These are phyloP conservation scores for Drosophila burlai DNA, from an alignment of 1,140 invertebrate species.

Conservation along the genomic window DNA sequence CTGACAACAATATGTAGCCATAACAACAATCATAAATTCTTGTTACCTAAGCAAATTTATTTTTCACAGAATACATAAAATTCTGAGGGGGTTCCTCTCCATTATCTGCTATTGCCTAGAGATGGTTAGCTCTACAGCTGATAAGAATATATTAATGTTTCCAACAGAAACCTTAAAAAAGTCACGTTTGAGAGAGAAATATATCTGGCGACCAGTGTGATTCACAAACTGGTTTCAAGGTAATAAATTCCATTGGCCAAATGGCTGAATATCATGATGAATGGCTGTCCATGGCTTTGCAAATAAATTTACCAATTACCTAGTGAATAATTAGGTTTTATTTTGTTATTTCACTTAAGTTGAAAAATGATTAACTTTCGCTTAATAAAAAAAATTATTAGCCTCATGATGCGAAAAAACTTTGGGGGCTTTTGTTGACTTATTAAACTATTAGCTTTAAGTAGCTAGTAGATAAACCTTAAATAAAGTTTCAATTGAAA, in stretches of 20 bases:
- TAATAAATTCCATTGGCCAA: slow-evolving; percentile 12
- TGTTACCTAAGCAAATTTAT: not conserved
- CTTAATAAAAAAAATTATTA: not conserved
- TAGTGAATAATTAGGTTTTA: not conserved
- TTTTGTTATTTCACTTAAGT: not conserved
- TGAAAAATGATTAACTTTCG: not conserved
- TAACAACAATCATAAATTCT: not conserved
- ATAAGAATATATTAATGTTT: slow-evolving; percentile 18
- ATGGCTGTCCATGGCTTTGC: not conserved
- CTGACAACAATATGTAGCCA: not conserved
- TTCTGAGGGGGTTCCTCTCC: not conserved
- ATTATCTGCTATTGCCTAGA: not conserved
- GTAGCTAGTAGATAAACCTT: too few relatives aligned
- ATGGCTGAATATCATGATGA: slow-evolving; percentile 17
- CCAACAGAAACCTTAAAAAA: slow-evolving; percentile 1
- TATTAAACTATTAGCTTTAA: not conserved
- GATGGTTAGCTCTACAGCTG: not conserved
- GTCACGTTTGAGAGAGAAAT: slow-evolving; percentile 5
- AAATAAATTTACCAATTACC: not conserved
- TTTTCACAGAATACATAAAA: not conserved
- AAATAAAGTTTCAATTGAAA: not conserved
- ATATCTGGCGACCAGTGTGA: slow-evolving; percentile 2
- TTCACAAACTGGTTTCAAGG: slow-evolving; percentile 22
- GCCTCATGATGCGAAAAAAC: not conserved
- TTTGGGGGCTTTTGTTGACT: not conserved